Evolutionary conservation across 2,888 invertebrate genomes (phyloP).

Genomic region (Lasioglossum oenotherae): DNA sequence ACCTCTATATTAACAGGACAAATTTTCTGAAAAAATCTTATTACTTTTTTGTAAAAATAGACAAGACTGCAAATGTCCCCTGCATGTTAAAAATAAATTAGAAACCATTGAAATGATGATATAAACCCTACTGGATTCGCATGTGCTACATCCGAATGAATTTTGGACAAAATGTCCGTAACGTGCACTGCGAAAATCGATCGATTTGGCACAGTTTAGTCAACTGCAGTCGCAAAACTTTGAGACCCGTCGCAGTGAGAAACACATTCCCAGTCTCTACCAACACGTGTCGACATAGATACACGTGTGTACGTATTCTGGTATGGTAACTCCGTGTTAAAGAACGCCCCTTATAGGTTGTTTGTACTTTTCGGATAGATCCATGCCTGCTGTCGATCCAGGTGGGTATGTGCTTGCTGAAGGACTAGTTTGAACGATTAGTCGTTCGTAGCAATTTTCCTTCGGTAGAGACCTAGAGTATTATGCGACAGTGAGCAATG

Average conservation of each 20-base stretch:
- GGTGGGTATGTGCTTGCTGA: slow-evolving; percentile 81
- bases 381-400: slow-evolving; percentile 82
- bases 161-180: not conserved
- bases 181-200: not conserved
- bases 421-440: slow-evolving; percentile 52
- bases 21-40: not conserved
- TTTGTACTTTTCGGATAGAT: slow-evolving; percentile 75
- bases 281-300: slow-evolving; percentile 21
- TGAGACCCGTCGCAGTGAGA: not conserved
- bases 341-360: slow-evolving; percentile 65
- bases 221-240: slow-evolving; percentile 11
- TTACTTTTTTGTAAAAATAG: not conserved
- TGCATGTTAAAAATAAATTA: not conserved
- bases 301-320: slow-evolving; percentile 17
- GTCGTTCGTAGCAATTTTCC: slow-evolving; percentile 52
- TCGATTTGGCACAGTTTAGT: slow-evolving; percentile 9
- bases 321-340: slow-evolving; percentile 24
- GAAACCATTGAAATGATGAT: not conserved
- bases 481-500: slow-evolving; percentile 42
- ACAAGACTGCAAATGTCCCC: not conserved
- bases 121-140: not conserved
- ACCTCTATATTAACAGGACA: not conserved
- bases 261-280: slow-evolving; percentile 9
- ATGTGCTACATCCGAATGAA: not conserved
- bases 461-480: slow-evolving; percentile 56